Conservation (phyloP, 2,797 vertebrate genomes). For the Anas flavirostris region DNA sequence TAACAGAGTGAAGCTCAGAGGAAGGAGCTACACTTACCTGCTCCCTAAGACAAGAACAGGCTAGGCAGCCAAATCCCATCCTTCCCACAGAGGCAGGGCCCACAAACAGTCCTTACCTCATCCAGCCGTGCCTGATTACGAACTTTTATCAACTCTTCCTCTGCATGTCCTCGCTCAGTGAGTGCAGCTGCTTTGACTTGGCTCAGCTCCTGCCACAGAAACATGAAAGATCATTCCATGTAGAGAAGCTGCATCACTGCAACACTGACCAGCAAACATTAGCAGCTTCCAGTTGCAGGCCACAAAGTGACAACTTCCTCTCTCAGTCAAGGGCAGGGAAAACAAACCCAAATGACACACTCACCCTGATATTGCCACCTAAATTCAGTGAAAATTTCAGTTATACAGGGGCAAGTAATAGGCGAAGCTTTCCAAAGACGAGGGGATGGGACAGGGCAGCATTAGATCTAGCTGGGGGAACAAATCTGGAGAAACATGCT, state of each 20-base stretch:
- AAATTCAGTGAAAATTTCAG: background rate
- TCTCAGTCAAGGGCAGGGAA: background rate
- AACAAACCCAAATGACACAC: background rate
- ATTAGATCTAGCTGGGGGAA: background rate
- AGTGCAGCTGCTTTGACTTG: slow-evolving; percentile 81
- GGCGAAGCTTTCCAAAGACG: background rate
- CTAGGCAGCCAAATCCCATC: background rate
- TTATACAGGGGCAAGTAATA: background rate
- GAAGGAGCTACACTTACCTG: background rate
- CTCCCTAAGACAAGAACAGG: background rate
- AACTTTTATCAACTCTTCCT: slow-evolving; percentile 88
- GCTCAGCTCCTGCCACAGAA: slow-evolving; percentile 86
- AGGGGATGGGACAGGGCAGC: background rate
- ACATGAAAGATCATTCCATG: background rate
- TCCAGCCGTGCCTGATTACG: slow-evolving; percentile 85
- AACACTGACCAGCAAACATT: background rate
- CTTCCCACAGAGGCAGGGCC: background rate
- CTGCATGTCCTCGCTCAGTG: slow-evolving; percentile 83
- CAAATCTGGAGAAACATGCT: background rate
- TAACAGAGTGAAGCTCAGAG: background rate
- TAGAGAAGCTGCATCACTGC: background rate
- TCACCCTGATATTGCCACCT: background rate
- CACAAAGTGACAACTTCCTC: background rate
- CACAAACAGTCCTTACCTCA: slow-evolving; percentile 79
- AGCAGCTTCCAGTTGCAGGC: background rate